Base-by-base conservation (phyloP, 2,888 invertebrate species). In the Pandemis cinnamomeana region DNA sequence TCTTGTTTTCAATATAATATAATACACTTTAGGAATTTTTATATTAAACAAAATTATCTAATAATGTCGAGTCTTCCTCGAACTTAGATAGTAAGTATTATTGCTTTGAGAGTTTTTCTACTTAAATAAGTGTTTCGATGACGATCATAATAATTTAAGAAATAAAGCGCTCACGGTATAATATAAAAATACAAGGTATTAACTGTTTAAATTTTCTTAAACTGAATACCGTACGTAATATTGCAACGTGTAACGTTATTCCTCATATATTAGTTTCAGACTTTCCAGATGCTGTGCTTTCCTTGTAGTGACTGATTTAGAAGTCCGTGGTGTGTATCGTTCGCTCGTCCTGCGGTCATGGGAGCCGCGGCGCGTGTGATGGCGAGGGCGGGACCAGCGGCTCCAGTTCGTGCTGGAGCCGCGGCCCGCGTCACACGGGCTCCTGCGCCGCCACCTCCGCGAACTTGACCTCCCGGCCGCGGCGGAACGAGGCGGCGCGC, bases 341-440 rank as follows among this genome's bases (percentile, higher is more conserved):
- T 84, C 87, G 89, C 88, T 89, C 89, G 78, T 77, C 75, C 71
- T 79, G 78, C 71, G 81, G 92, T 92, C 92, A 92, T 83, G 92
- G 88, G n/a, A 80, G 71, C 68, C 79, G 81, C 53, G 80, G 77
- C 48, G 82, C 80, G 71, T 84, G 76, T 27, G 82, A 66, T 71
- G 87, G 86, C 15, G 86, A 83, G 80, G 81, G 80, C 68, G 81
- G 80, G 48, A 91, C 88, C 77, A 94, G 94, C 91, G 94, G 94
- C 91, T 92, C 93, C 92, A 94, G 94, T 89, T 93, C 94, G 77
- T 87, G 91, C 92, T 92, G 93, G 91, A 84, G 93, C 93, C 93
- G 91, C 92, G 86, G 92, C 93, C 90, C 91, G 88, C 89, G 94
- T 94, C 94, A 94, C 91, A 93, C 93, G 75, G 89, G 89, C 46